A percentile compares a stretch with the other conserved stretches of the same genome.
phyloP scores from a whole-genome alignment of 2,888 invertebrate species.

The Bombylius major region DNA sequence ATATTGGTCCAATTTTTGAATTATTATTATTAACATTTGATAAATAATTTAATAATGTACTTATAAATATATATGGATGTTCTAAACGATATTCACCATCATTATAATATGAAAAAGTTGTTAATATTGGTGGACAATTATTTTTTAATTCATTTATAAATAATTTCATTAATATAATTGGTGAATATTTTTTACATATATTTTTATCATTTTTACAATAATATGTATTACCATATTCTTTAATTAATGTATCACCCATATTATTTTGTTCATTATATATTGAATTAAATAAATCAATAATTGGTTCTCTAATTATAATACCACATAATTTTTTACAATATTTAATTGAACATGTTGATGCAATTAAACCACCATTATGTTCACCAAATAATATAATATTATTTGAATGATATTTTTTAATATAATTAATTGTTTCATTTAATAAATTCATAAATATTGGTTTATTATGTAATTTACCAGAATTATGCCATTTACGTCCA shows the following conservation, averaged over 20 bases:
- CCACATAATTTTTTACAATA: background rate
- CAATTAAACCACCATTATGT: background rate
- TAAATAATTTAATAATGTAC: too few relatives aligned
- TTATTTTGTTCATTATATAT: background rate
- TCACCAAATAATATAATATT: background rate
- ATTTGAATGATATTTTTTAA: background rate
- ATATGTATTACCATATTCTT: background rate
- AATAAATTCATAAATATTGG: background rate
- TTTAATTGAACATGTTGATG: background rate
- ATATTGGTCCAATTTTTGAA: too few relatives aligned
- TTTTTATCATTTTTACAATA: background rate
- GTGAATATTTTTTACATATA: background rate
- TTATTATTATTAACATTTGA: too few relatives aligned
- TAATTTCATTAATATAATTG: conserved; percentile 19
- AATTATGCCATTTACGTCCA: background rate
- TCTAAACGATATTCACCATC: too few relatives aligned
- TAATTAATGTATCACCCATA: background rate
- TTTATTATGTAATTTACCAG: background rate
- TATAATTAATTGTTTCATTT: background rate
- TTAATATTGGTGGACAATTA: too few relatives aligned
- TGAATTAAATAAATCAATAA: background rate
- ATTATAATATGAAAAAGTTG: too few relatives aligned
- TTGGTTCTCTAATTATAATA: background rate
- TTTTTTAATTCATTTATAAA: too few relatives aligned
- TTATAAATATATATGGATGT: too few relatives aligned